A percentile compares a stretch with the other conserved stretches of the same genome.
phyloP scores from a whole-genome alignment of 2,888 invertebrate species.

The Aphelenchoides bicaudatus region DNA sequence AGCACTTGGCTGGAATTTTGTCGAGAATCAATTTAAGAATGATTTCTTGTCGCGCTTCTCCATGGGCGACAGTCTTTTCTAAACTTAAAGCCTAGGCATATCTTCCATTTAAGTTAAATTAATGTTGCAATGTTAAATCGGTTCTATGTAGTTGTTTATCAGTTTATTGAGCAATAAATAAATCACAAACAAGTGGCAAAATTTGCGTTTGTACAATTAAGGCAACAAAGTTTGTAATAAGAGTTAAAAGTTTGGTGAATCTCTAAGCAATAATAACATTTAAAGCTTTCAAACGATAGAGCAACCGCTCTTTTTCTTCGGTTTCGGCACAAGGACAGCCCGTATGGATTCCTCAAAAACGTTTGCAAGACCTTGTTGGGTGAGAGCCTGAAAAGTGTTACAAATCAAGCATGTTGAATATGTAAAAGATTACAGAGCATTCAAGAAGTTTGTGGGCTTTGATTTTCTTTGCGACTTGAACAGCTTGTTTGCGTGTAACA shows the following conservation, averaged over 20 bases:
- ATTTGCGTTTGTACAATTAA: too few species aligned
- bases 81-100: not conserved
- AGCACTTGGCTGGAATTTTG: slow-evolving; percentile 73
- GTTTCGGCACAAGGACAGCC: slow-evolving; percentile 92
- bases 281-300: slow-evolving; percentile 42
- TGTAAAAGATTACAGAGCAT: too few species aligned
- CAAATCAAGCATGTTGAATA: too few species aligned
- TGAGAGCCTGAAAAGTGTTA: too few species aligned
- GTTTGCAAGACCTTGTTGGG: slow-evolving; percentile 79
- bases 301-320: slow-evolving; percentile 68
- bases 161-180: not conserved
- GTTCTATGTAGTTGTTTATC: not conserved
- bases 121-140: too few species aligned
- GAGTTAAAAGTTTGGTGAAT: not conserved
- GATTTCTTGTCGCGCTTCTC: slow-evolving; percentile 65
- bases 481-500: slow-evolving; percentile 92
- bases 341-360: slow-evolving; percentile 96
- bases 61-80: slow-evolving; percentile 16
- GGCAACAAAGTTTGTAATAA: not conserved
- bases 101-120: not conserved
- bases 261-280: not conserved
- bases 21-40: slow-evolving; percentile 66
- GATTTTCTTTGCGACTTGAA: slow-evolving; percentile 94
- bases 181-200: too few species aligned
- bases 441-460: slow-evolving; percentile 98